Base-by-base conservation (phyloP, 1,140 invertebrate species). In the Megathymus violae region DNA sequence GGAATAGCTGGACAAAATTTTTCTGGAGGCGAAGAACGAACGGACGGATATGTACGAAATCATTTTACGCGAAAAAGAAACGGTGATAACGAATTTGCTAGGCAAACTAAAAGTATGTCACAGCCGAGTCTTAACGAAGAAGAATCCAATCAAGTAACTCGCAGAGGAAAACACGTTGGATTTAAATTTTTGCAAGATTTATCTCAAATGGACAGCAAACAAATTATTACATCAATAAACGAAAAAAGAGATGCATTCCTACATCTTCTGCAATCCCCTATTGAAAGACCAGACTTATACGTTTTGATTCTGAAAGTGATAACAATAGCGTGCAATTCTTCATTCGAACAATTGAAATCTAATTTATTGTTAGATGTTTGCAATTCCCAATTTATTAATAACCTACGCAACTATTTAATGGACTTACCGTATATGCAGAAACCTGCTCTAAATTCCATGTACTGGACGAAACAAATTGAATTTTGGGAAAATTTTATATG, bases 401-500 rank as follows among this genome's bases (percentile, higher is more conserved):
- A 67, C 15, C 67, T 91, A 9, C 61, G 72, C 15, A 71, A 65
- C 9, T 91, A 89, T 74, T 62, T 91, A 25, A 76, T 80, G 62
- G 66, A 84, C 19, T 70, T 92, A 41, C 84, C 83, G 7, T 88
- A 88, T 34, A 63, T 71, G 4, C 62, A 69, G 6, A 51, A 40
- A 22, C 76, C 77, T 7, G 36, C 64, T 1, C 43, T 71, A 16
- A 87, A 87, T 43, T 76, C 62, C 14, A 59, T 85, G 44, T 92
- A 91, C 41, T 92, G 91, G 92, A 75, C 76, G 5, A 70, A 88
- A 50, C 67, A 72, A 67, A 69, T 71, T 15, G 58, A 67, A 15
- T 92, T 92, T 80, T 92, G 88, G 84, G 44, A 60, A 0, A 84
- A 91, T 65, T 78, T 91, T 17, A 62, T 87, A 9, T 61, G 31